Evolutionary conservation across 1,140 invertebrate genomes (phyloP), one percentile per base, ranked within the genome.

Genomic region (Drosophila nebulosa): DNA sequence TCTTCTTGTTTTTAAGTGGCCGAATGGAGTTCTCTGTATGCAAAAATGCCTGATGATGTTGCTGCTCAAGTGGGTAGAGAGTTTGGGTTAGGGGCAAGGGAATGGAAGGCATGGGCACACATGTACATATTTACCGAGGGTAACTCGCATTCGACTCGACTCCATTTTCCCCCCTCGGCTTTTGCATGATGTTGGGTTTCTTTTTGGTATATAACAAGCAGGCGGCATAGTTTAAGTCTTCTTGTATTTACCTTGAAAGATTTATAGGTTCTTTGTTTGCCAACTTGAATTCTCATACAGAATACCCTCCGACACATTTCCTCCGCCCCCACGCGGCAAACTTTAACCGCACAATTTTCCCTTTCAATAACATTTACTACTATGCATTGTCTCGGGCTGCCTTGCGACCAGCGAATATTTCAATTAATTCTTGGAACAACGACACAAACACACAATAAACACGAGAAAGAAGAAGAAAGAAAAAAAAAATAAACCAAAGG

Each of bases 161-260:
- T 35, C 10, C n/a, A 36, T 36, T 12, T 3, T n/a, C n/a, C n/a
- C n/a, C n/a, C n/a, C n/a, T n/a, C n/a, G n/a, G n/a, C n/a, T n/a
- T n/a, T n/a, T n/a, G n/a, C n/a, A n/a, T n/a, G n/a, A n/a, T n/a
- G n/a, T n/a, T n/a, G 9, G 30, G 30, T 10, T 32, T 46, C 7
- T 16, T 55, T 55, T 22, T 32, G 52, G 6, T 53, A 59, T 42
- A 62, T 24, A 60, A 60, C 74, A 74, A 77, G 74, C 72, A 64
- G 74, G 78, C 83, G 83, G 81, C 83, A 88, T 86, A 88, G 81
- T 88, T 86, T 72, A 74, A 79, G 78, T 59, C 79, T 64, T 52
- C 68, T 68, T 50, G 64, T 32, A 74, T 57, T 46, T 55, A 55
- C 52, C 52, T 55, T 30, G 14, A 50, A 59, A 86, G 81, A 86